Conservation (phyloP, 2,888 invertebrate species). For the Gonocerus acuteangulatus region DNA sequence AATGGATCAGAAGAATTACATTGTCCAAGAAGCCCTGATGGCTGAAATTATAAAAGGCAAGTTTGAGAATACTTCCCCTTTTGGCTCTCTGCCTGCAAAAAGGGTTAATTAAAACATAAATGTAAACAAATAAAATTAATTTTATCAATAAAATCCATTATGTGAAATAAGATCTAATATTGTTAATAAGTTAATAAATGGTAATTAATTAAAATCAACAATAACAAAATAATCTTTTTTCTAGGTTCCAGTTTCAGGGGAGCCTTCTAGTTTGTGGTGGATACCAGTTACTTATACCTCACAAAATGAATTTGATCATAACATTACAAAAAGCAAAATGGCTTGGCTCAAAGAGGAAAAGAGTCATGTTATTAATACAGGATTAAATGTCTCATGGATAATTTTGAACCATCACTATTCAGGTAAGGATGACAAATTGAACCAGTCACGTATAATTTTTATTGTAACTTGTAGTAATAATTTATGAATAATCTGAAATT, state of each 20-base stretch:
- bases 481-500: not conserved
- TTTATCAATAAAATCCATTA: too few species aligned
- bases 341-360: not conserved
- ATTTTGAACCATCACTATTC: slow-evolving; percentile 3
- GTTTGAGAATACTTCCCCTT: too few species aligned
- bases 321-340: not conserved
- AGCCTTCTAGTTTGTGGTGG: not conserved
- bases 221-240: too few species aligned
- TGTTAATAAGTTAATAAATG: too few species aligned
- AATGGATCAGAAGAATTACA: too few species aligned
- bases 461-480: not conserved
- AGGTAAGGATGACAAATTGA: not conserved
- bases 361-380: not conserved
- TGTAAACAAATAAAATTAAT: too few species aligned
- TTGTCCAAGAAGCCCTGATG: too few species aligned
- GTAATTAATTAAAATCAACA: too few species aligned
- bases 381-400: slow-evolving; percentile 6
- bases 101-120: too few species aligned
- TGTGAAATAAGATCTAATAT: too few species aligned
- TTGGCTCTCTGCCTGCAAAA: too few species aligned
- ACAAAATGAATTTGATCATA: not conserved
- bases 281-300: not conserved
- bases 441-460: not conserved
- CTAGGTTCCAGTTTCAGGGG: not conserved
- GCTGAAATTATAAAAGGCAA: too few species aligned